Percentiles rank a stretch among this genome's conserved stretches.
Conservation (phyloP, 2,888 invertebrate genomes). For the Itoplectis maculator region DNA sequence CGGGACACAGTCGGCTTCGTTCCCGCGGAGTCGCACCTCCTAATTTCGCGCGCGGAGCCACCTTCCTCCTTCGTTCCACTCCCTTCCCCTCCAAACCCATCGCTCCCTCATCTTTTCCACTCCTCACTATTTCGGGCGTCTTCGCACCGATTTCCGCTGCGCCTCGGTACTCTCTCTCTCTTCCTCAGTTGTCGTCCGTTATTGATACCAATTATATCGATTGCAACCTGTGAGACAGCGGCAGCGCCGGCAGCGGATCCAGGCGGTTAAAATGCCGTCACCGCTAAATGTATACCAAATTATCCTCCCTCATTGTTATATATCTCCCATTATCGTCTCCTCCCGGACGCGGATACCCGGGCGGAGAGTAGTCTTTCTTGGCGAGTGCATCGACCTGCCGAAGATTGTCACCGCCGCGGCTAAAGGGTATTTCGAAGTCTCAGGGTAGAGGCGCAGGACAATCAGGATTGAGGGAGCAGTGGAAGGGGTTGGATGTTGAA, state of each 20-base stretch:
- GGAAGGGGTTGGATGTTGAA: no score
- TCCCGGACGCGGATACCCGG: neutral
- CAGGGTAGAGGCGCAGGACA: constrained; percentile 60
- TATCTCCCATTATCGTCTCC: neutral
- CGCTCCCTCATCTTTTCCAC: neutral
- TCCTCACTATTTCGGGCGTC: constrained; percentile 51
- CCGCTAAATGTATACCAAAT: constrained; percentile 26
- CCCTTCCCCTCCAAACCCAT: neutral
- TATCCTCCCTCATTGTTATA: constrained; percentile 9
- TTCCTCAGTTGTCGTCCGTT: constrained; percentile 28
- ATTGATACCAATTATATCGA: constrained; percentile 55
- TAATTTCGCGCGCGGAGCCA: constrained; percentile 37
- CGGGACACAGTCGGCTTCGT: neutral
- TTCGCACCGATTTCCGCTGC: constrained; percentile 16
- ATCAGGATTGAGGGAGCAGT: constrained; percentile 29
- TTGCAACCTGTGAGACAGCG: neutral
- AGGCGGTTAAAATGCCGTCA: neutral
- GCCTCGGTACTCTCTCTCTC: neutral
- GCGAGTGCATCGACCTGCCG: constrained; percentile 32
- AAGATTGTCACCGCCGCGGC: constrained; percentile 25
- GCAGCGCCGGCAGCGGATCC: neutral
- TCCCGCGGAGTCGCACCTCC: constrained; percentile 17
- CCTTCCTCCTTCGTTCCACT: neutral
- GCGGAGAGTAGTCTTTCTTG: no score
- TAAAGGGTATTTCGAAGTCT: constrained; percentile 67